These are phyloP conservation scores for Andrena minutula DNA, from an alignment of 2,888 invertebrate species.

Conservation along the genomic window DNA sequence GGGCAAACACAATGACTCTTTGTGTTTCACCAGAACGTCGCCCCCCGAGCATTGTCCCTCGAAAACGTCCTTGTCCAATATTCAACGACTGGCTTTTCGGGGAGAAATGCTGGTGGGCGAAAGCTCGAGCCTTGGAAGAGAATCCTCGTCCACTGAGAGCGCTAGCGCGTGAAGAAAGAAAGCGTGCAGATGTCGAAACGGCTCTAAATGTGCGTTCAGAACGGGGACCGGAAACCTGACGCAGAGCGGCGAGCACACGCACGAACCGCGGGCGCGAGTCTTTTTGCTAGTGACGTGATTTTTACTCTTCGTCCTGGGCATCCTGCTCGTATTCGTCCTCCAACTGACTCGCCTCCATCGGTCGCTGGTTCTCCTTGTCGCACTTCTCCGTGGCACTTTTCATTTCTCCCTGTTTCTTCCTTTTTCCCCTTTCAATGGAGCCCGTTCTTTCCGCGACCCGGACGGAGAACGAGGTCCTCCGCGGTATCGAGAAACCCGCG, in stretches of 20 bases:
- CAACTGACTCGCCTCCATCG: constrained; percentile 60
- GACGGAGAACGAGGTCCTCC: not conserved
- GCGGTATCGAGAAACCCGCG: not conserved
- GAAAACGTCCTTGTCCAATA: not conserved
- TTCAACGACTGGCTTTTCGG: no score
- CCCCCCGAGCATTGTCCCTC: not conserved
- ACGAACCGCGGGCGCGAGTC: constrained; percentile 59
- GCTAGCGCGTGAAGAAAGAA: not conserved
- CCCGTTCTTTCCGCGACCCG: not conserved
- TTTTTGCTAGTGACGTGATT: constrained; percentile 66
- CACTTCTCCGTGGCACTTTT: constrained; percentile 64
- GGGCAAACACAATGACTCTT: constrained; percentile 12
- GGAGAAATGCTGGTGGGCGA: not conserved
- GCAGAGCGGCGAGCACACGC: constrained; percentile 64
- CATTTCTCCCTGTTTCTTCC: constrained; percentile 43
- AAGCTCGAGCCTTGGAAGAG: not conserved
- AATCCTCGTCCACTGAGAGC: not conserved
- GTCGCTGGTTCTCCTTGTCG: constrained; percentile 76
- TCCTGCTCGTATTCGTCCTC: constrained; percentile 46
- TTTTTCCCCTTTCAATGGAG: not conserved
- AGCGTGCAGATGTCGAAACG: constrained; percentile 28
- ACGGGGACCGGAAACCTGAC: constrained; percentile 54
- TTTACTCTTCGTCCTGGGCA: constrained; percentile 73
- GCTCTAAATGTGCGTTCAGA: constrained; percentile 49
- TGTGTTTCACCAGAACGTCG: not conserved